phyloP scores from a whole-genome alignment of 1,140 invertebrate species.

The Drosophila baimaii region DNA sequence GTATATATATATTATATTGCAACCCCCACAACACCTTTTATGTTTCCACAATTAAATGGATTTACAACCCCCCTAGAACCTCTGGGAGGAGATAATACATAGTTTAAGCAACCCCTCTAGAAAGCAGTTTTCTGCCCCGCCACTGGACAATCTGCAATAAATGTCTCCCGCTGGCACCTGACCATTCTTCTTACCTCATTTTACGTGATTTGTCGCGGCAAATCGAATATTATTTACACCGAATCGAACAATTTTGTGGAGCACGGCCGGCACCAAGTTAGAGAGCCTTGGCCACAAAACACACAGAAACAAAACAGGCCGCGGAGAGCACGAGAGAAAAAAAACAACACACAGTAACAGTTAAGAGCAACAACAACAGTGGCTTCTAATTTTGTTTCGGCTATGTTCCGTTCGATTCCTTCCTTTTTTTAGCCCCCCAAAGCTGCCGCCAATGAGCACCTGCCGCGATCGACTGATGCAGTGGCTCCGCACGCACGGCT shows the following conservation, averaged over 20 bases:
- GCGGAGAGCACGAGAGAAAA: constrained; percentile 10
- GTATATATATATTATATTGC: too few species aligned
- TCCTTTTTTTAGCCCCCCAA: too few species aligned
- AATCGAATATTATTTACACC: constrained; percentile 10
- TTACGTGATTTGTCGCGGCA: constrained; percentile 1
- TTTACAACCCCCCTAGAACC: too few species aligned
- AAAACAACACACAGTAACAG: constrained; percentile 12
- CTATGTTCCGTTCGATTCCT: constrained; percentile 10
- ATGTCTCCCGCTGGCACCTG: constrained; percentile 2
- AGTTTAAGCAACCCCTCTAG: neutral
- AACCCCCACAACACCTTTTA: too few species aligned
- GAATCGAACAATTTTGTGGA: neutral
- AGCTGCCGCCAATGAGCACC: constrained; percentile 31
- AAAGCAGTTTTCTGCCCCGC: neutral
- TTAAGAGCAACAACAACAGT: constrained; percentile 11
- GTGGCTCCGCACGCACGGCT: neutral
- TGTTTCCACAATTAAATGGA: too few species aligned
- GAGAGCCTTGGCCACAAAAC: constrained; percentile 25
- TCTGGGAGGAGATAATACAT: too few species aligned
- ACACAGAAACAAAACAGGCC: constrained; percentile 18
- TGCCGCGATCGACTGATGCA: constrained; percentile 29
- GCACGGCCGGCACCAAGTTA: constrained; percentile 3
- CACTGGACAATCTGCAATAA: neutral
- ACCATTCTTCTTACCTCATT: constrained; percentile 43
- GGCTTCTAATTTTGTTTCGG: neutral